Evolutionary conservation across 2,888 invertebrate genomes (phyloP).

Genomic region (Thymelicus acteon): DNA sequence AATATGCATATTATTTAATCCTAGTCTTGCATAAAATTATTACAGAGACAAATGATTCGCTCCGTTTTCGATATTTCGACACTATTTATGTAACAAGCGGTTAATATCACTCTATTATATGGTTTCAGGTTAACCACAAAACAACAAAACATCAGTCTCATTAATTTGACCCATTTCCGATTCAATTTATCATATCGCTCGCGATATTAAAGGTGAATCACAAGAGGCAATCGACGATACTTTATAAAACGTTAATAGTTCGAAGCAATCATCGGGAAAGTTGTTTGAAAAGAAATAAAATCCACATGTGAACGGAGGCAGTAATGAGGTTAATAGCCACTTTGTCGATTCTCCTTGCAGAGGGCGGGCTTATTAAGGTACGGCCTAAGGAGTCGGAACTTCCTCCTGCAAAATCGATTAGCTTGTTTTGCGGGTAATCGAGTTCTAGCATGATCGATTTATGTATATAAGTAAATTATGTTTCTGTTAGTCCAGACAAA

Average conservation of each 20-base stretch:
- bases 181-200: constrained; percentile 5
- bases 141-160: too few relatives aligned
- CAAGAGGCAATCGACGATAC: constrained; percentile 8
- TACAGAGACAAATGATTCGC: too few relatives aligned
- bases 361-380: constrained; percentile 11
- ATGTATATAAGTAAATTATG: too few relatives aligned
- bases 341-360: constrained; percentile 46
- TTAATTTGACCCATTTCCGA: too few relatives aligned
- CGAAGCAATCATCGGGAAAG: constrained; percentile 24
- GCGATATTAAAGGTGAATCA: not conserved
- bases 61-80: too few relatives aligned
- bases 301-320: constrained; percentile 57
- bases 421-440: not conserved
- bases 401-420: not conserved
- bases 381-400: constrained; percentile 6
- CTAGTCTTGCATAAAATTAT: too few relatives aligned
- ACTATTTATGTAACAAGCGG: too few relatives aligned
- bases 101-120: too few relatives aligned
- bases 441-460: not conserved
- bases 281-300: constrained; percentile 56
- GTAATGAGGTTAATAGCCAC: constrained; percentile 69
- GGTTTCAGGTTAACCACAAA: too few relatives aligned
- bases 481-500: too few relatives aligned
- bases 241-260: constrained; percentile 21
- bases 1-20: too few relatives aligned